Evolutionary conservation across 2,888 invertebrate species (phyloP), one percentile per base, ranked within the genome.

Genomic region (Lasioglossum malachurum): DNA sequence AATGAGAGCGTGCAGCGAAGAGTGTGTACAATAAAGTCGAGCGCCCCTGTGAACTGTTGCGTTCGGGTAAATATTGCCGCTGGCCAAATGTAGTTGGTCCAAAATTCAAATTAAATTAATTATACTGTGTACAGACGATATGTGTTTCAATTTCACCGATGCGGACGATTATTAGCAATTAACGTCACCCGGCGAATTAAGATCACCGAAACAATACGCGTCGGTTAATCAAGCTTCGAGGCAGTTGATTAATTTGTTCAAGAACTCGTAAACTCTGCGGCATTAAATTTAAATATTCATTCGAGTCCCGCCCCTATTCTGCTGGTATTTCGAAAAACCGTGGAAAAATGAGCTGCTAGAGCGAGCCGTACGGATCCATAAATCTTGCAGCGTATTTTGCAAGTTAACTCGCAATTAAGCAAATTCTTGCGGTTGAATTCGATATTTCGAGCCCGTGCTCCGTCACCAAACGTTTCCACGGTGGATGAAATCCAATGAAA

Each of bases 361-460:
- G 23, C 23, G 38, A 69, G 35, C 38, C 23, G 69, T 0, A 19
- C 23, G 35, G 38, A 23, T n/a, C n/a, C 69, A 14, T 69, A 69
- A 69, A 69, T 41, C 69, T 69, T 38, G 10, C 38, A 23, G 38
- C 35, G 38, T 38, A 23, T 69, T 69, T 69, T 69, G 60, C 72
- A 72, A 44, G 38, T 35, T 60, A 41, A 75, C 53, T 75, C 41
- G 38, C 57, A 75, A 75, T 75, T 75, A 75, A 57, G 75, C 75
- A 75, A 53, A 75, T 75, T 60, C 69, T 67, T 67, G 19, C 67
- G 35, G 38, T 38, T 38, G 69, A 19, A 67, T 67, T 10, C 35
- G 67, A 67, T 67, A 35, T 69, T 69, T 69, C 69, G 38, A 4
- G 69, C 10, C 10, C 4, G 69, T 38, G 38, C 19, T 23, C 23